Conservation (phyloP, 2,797 vertebrate genomes). For the Oryzias sinensis region DNA sequence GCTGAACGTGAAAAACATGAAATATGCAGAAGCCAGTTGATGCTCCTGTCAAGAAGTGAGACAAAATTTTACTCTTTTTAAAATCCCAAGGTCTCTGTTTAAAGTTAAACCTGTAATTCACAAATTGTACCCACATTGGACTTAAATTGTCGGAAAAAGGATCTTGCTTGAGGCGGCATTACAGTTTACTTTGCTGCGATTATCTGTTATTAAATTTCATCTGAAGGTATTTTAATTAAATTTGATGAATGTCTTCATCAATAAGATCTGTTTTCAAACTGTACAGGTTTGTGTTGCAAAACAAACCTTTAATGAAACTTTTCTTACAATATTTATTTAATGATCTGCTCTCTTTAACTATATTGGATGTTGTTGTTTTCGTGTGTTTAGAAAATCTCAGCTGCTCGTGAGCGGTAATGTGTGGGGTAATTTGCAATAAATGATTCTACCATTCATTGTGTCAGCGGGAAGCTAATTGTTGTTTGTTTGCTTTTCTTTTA, state of each 20-base stretch:
- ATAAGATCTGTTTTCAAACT: too few species aligned
- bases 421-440: slow-evolving; percentile 61
- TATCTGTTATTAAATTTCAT: too few species aligned
- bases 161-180: neutral
- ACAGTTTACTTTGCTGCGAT: too few species aligned
- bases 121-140: neutral
- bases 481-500: slow-evolving; percentile 57
- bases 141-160: neutral
- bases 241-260: too few species aligned
- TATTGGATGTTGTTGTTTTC: too few species aligned
- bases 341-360: too few species aligned
- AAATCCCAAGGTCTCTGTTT: slow-evolving; percentile 9
- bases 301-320: too few species aligned
- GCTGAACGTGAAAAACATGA: slow-evolving; percentile 19
- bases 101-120: neutral
- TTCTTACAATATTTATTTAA: too few species aligned
- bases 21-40: slow-evolving; percentile 48
- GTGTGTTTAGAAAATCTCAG: slow-evolving; percentile 25
- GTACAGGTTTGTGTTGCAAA: too few species aligned
- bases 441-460: slow-evolving; percentile 54
- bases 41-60: slow-evolving; percentile 25
- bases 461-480: slow-evolving; percentile 73
- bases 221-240: too few species aligned
- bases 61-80: slow-evolving; percentile 34
- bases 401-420: slow-evolving; percentile 39